Percentiles rank a stretch among this genome's conserved stretches.
Conservation (phyloP, 1,140 invertebrate genomes). For the Zaprionus tsacasi region DNA sequence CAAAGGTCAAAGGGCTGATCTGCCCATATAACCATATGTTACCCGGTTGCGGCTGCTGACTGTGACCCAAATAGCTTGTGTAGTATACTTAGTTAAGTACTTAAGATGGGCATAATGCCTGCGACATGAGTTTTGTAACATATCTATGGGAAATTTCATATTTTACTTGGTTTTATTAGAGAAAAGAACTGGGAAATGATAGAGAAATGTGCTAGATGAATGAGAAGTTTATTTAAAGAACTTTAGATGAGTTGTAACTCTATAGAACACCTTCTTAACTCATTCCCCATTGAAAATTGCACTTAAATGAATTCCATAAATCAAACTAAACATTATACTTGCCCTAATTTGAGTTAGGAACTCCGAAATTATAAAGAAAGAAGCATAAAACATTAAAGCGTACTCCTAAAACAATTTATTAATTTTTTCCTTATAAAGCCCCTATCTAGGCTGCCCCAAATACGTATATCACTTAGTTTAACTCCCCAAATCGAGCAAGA, state of each 20-base stretch:
- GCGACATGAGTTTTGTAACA: not conserved
- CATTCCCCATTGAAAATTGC: no score
- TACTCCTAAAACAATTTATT: no score
- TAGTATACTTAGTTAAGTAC: constrained; percentile 4
- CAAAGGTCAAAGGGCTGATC: constrained; percentile 64
- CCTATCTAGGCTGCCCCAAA: not conserved
- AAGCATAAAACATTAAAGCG: no score
- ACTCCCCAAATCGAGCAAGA: not conserved
- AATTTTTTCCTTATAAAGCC: no score
- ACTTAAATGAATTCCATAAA: no score
- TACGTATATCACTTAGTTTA: not conserved
- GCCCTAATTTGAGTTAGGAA: no score
- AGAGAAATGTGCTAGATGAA: not conserved
- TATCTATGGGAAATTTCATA: not conserved
- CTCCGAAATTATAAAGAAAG: no score
- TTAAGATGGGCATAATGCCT: not conserved
- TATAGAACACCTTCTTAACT: not conserved
- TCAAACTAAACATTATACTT: no score
- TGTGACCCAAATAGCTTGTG: constrained; percentile 36
- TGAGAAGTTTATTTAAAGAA: not conserved
- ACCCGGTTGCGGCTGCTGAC: constrained; percentile 18
- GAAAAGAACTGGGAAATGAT: not conserved
- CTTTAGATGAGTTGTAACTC: not conserved
- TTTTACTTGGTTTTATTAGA: not conserved
- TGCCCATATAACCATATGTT: constrained; percentile 37